These are phyloP conservation scores for Drosophila anomelani DNA, from an alignment of 2,888 invertebrate species.

Conservation along the genomic window DNA sequence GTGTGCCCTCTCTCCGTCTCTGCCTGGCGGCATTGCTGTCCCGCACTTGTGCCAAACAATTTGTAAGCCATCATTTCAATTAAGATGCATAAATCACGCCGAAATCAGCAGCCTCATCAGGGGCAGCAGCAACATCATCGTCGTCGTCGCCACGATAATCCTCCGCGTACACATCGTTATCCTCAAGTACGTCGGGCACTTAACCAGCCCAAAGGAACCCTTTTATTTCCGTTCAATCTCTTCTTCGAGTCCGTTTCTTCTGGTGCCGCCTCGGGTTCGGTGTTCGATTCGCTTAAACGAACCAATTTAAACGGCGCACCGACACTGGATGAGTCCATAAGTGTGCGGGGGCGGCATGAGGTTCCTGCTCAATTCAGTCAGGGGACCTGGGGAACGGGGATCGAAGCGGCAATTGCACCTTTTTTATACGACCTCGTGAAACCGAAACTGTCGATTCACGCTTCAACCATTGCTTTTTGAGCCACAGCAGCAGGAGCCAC, in stretches of 20 bases:
- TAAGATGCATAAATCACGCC: conserved; percentile 77
- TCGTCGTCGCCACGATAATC: conserved; percentile 43
- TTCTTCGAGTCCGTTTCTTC: conserved; percentile 59
- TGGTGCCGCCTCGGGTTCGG: conserved; percentile 45
- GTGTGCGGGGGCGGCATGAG: conserved; percentile 23
- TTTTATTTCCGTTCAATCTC: conserved; percentile 53
- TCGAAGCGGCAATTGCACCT: conserved; percentile 55
- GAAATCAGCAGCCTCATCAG: conserved; percentile 66
- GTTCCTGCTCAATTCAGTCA: conserved; percentile 60
- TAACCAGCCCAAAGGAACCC: conserved; percentile 62
- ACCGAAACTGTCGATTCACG: conserved; percentile 79
- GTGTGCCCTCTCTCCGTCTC: conserved; percentile 18
- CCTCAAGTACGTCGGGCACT: conserved; percentile 74
- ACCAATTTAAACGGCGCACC: conserved; percentile 72
- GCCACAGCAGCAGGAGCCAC: conserved; percentile 52
- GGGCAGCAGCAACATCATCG: conserved; percentile 27
- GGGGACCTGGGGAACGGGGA: conserved; percentile 1
- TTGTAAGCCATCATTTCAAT: conserved; percentile 80
- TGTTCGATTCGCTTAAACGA: conserved; percentile 64
- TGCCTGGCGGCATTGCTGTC: neutral
- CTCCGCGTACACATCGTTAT: conserved; percentile 67
- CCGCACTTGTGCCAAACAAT: conserved; percentile 69
- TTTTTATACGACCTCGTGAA: conserved; percentile 64
- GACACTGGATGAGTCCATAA: conserved; percentile 30
- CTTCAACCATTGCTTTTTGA: conserved; percentile 73